Evolutionary conservation across 2,797 vertebrate species (phyloP), one percentile per base, ranked within the genome.

Genomic region (Ctenochaetus hawaiiensis): DNA sequence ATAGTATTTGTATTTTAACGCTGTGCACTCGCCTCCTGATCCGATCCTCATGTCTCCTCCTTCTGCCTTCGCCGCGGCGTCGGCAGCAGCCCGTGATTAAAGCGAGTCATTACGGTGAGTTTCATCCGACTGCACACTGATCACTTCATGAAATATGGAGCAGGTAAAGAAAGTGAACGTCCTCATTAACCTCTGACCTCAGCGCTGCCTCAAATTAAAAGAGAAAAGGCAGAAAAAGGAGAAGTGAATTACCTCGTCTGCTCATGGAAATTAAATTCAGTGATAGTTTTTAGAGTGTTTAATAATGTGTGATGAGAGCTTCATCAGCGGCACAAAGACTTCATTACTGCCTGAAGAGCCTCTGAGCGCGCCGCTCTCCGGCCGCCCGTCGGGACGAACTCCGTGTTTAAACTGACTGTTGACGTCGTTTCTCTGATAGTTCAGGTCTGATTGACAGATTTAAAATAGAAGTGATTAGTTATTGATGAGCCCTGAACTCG

Each of bases 111-210:
- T 49, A 61, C n/a, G 0, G 76, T 23, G 45, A n/a, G 37, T 39
- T 23, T 47, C 23, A 75, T 52, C 71, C n/a, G 64, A 14, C 61
- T 26, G 18, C 77, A 48, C 62, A 11, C 64, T 22, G 54, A 62
- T 67, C 69, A 11, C 60, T 63, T 86, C 68, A 83, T 89, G 80
- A 49, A 84, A 90, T 75, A 90, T 84, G 79, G 77, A 89, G 61
- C 75, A 68, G 78, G 18, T 71, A 54, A 52, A 54, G 41, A 43
- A 34, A 30, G 11, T 4, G 37, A 71, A 5, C 60, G 51, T n/a
- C 58, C 71, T 85, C 71, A 13, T 86, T 91, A 66, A 82, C 87
- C 86, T 88, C 5, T 80, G 78, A 81, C 80, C 82, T 60, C 61
- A 0, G 13, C 17, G 67, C 60, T 63, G 51, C 10, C 47, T 37